These are phyloP conservation scores for Mus pahari DNA, from an alignment of 2,113 vertebrate species.

Conservation along the genomic window DNA sequence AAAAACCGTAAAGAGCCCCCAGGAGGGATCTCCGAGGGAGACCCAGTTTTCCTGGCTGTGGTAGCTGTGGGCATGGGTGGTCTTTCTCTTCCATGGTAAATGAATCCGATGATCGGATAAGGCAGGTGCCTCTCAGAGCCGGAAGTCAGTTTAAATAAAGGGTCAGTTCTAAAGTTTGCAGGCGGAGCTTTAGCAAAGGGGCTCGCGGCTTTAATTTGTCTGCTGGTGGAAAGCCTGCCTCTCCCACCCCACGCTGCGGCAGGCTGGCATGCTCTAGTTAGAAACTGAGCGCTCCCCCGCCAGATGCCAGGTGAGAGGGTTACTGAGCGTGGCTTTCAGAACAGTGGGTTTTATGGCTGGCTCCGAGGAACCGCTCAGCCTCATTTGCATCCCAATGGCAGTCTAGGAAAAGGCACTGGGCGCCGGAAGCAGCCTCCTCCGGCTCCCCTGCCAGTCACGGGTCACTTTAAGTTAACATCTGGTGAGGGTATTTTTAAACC, in stretches of 20 bases:
- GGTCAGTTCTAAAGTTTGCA: conserved; percentile 71
- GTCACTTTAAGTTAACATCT: conserved; percentile 75
- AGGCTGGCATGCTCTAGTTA: conserved; percentile 44
- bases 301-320: conserved; percentile 79
- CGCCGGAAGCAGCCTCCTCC: background rate
- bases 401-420: conserved; percentile 19
- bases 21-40: background rate
- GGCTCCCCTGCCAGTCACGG: conserved; percentile 57
- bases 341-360: conserved; percentile 73
- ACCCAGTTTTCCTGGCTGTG: background rate
- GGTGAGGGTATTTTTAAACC: conserved; percentile 62
- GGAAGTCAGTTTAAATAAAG: conserved; percentile 65
- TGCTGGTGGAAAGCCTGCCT: background rate
- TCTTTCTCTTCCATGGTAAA: background rate
- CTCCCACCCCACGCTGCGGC: conserved; percentile 62
- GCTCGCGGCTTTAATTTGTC: conserved; percentile 69
- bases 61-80: fast-evolving
- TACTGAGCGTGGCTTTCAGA: conserved; percentile 61
- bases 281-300: conserved; percentile 39
- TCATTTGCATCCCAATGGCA: conserved; percentile 65
- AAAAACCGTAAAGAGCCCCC: background rate
- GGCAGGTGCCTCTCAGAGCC: fast-evolving
- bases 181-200: background rate
- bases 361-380: conserved; percentile 63
- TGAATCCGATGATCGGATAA: background rate